These are phyloP conservation scores for Gymnothorax javanicus DNA, from an alignment of 2,797 vertebrate genomes.

Conservation along the genomic window DNA sequence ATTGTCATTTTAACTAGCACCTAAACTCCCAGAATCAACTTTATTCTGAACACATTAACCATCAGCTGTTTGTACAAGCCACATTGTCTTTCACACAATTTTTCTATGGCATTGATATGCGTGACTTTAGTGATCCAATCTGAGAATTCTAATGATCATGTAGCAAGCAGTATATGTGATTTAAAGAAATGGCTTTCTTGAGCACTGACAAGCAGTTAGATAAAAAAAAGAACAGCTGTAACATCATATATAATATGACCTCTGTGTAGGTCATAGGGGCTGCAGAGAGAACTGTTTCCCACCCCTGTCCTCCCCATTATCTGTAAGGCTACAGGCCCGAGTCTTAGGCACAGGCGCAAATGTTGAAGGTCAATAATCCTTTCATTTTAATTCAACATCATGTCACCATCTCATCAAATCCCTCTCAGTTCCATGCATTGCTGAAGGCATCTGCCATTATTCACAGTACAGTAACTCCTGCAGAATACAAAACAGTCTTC, in stretches of 20 bases:
- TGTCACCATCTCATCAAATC: slow-evolving; percentile 22
- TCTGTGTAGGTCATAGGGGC: neutral
- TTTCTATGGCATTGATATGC: no score
- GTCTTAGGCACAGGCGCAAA: neutral
- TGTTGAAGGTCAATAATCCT: neutral
- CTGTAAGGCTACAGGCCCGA: neutral
- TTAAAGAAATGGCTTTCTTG: neutral
- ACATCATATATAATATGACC: neutral
- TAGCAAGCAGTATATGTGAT: no score
- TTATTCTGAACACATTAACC: no score
- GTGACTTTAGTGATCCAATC: no score
- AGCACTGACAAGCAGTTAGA: slow-evolving; percentile 17
- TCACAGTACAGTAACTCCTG: neutral
- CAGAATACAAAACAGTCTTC: neutral
- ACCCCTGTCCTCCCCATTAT: neutral
- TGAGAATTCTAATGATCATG: no score
- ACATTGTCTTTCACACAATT: no score
- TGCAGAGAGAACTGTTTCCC: neutral
- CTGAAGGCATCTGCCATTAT: neutral
- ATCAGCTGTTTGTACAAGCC: no score
- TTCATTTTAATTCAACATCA: slow-evolving; percentile 12
- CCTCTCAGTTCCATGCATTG: neutral
- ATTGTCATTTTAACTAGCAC: no score
- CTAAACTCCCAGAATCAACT: no score
- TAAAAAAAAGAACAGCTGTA: neutral